Percentiles rank a stretch among this genome's conserved stretches.
These are phyloP conservation scores for Enteromius radiatus DNA, from an alignment of 2,797 vertebrate genomes.

Conservation along the genomic window DNA sequence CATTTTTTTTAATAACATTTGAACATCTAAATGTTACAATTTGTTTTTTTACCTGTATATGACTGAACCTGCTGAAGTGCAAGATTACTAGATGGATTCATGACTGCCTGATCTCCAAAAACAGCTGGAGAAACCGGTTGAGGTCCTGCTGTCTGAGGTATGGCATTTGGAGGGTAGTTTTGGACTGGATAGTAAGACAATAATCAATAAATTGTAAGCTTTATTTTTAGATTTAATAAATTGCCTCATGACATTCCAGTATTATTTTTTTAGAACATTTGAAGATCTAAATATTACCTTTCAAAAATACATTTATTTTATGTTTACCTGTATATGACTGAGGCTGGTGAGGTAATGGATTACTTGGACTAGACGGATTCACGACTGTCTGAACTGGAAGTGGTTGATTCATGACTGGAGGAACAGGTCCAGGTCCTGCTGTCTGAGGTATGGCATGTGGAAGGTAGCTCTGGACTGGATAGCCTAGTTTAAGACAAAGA, in stretches of 20 bases:
- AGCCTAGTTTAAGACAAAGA: slow-evolving; percentile 65
- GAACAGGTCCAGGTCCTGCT: slow-evolving; percentile 29
- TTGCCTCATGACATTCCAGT: background rate
- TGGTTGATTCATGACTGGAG: no score
- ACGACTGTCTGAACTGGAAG: background rate
- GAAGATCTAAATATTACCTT: background rate
- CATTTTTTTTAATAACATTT: background rate
- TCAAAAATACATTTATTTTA: background rate
- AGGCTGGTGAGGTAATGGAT: slow-evolving; percentile 40
- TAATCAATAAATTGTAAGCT: background rate
- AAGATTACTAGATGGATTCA: slow-evolving; percentile 63
- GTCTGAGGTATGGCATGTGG: slow-evolving; percentile 73
- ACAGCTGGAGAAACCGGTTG: background rate
- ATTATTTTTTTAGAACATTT: background rate
- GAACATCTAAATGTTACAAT: background rate
- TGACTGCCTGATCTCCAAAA: background rate
- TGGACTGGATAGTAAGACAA: slow-evolving; percentile 68
- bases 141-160: slow-evolving; percentile 62
- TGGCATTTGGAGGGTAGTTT: slow-evolving; percentile 72
- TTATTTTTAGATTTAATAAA: background rate
- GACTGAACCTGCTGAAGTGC: slow-evolving; percentile 41
- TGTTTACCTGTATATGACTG: slow-evolving; percentile 59
- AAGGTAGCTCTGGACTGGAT: slow-evolving; percentile 68
- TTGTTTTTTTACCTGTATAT: slow-evolving; percentile 57
- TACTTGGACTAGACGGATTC: slow-evolving; percentile 60